Percentiles rank a stretch among this genome's conserved stretches.
These are phyloP conservation scores for Odontothrips loti DNA, from an alignment of 2,888 invertebrate genomes.

Conservation along the genomic window DNA sequence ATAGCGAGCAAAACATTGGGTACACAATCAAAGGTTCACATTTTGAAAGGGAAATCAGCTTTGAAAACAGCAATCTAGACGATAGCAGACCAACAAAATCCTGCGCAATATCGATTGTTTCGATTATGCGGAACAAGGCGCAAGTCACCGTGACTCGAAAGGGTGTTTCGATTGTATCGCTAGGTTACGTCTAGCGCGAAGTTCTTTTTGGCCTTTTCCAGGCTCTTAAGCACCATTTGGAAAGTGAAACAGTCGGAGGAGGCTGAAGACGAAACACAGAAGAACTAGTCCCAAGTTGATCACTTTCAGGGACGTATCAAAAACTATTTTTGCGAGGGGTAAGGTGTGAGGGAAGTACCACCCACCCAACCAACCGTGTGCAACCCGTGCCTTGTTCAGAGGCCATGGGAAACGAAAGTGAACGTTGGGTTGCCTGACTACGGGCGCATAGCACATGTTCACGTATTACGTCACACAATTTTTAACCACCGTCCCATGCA, in stretches of 20 bases:
- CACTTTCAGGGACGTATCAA: background rate
- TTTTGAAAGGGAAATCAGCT: background rate
- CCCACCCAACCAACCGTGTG: too few relatives aligned
- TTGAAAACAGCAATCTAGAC: background rate
- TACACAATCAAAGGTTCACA: background rate
- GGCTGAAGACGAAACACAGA: background rate
- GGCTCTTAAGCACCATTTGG: background rate
- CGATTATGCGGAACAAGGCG: background rate
- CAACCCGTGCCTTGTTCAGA: too few relatives aligned
- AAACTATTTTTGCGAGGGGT: background rate
- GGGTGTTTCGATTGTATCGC: background rate
- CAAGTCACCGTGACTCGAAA: slow-evolving; percentile 7
- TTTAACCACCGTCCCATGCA: too few relatives aligned
- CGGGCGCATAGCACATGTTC: too few relatives aligned
- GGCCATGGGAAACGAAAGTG: too few relatives aligned
- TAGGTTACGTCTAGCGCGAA: background rate
- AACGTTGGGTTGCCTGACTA: too few relatives aligned
- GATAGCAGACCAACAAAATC: slow-evolving; percentile 24
- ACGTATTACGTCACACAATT: too few relatives aligned
- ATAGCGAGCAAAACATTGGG: background rate
- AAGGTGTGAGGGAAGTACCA: too few relatives aligned
- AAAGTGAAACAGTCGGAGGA: background rate
- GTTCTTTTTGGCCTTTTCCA: background rate
- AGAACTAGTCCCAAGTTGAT: background rate
- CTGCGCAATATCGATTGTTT: slow-evolving; percentile 24